phyloP scores from a whole-genome alignment of 1,140 invertebrate genomes.

The Drosophila triauraria region DNA sequence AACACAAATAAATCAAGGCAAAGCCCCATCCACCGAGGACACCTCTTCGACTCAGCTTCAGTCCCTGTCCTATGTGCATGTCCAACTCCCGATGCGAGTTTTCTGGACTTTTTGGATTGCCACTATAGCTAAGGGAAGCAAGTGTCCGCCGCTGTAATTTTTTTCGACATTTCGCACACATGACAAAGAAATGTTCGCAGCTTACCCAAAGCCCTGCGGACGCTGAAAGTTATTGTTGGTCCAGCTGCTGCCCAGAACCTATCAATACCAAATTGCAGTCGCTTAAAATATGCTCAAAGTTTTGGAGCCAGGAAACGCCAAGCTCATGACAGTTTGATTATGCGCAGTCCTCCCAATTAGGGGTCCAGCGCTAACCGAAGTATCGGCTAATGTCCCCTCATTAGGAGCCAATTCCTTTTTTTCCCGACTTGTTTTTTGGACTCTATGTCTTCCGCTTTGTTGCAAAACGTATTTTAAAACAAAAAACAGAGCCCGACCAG shows the following conservation, averaged over 20 bases:
- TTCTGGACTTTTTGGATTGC: slow-evolving; percentile 3
- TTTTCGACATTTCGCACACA: slow-evolving; percentile 39
- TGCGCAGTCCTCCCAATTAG: slow-evolving; percentile 55
- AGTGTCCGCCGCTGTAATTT: slow-evolving; percentile 15
- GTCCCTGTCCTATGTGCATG: neutral
- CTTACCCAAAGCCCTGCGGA: neutral
- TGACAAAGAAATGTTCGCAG: slow-evolving; percentile 23
- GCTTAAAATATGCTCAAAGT: slow-evolving; percentile 67
- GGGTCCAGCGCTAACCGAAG: slow-evolving; percentile 26
- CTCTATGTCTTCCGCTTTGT: slow-evolving; percentile 8
- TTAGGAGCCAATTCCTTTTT: slow-evolving; percentile 55
- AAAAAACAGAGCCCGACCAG: slow-evolving; percentile 2
- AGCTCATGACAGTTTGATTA: slow-evolving; percentile 62
- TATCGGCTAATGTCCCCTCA: slow-evolving; percentile 70
- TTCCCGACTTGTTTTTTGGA: slow-evolving; percentile 1
- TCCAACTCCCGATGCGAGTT: neutral
- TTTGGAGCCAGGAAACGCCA: slow-evolving; percentile 1
- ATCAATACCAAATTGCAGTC: slow-evolving; percentile 78
- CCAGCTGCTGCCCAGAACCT: slow-evolving; percentile 63
- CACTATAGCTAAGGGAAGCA: slow-evolving; percentile 47
- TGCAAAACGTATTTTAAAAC: slow-evolving; percentile 61
- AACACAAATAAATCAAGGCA: slow-evolving; percentile 67
- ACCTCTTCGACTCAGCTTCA: slow-evolving; percentile 8
- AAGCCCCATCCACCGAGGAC: neutral
- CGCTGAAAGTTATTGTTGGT: slow-evolving; percentile 38